These are phyloP conservation scores for Varanus komodoensis DNA, from an alignment of 2,113 vertebrate genomes.

Conservation along the genomic window DNA sequence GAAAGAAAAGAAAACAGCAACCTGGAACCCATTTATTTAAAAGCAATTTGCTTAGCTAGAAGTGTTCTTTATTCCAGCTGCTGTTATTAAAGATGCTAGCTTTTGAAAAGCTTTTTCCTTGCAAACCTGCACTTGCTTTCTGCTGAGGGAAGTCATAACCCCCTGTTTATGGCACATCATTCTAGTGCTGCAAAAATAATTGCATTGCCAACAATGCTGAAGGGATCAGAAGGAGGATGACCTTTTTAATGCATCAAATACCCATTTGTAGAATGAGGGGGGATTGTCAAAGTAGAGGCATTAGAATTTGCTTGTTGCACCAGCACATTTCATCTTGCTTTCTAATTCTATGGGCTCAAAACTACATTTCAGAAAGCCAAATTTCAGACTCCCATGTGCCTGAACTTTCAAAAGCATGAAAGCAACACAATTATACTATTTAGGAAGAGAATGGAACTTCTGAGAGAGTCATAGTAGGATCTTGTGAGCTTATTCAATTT, in stretches of 20 bases:
- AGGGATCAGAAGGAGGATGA: slow-evolving; percentile 43
- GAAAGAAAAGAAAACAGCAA: neutral
- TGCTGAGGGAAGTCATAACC: slow-evolving; percentile 56
- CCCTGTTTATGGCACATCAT: slow-evolving; percentile 52
- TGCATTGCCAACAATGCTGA: slow-evolving; percentile 38
- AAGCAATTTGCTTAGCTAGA: slow-evolving; percentile 62
- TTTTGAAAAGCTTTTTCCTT: slow-evolving; percentile 53
- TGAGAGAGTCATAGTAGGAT: neutral
- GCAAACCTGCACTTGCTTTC: slow-evolving; percentile 56
- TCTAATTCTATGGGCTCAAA: slow-evolving; percentile 10
- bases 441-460: neutral
- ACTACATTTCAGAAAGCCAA: slow-evolving; percentile 1
- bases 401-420: neutral
- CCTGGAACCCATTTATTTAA: slow-evolving; percentile 46
- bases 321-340: neutral
- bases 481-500: neutral
- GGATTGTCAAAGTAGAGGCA: slow-evolving; percentile 38
- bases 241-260: slow-evolving; percentile 61
- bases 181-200: slow-evolving; percentile 64
- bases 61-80: slow-evolving; percentile 57
- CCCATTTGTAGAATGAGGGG: slow-evolving; percentile 30
- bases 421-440: neutral
- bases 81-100: slow-evolving; percentile 58
- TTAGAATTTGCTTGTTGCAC: slow-evolving; percentile 4
- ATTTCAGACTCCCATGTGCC: neutral